Evolutionary conservation across 2,113 vertebrate species (phyloP), one percentile per base, ranked within the genome.

Genomic region (Meleagris gallopavo): DNA sequence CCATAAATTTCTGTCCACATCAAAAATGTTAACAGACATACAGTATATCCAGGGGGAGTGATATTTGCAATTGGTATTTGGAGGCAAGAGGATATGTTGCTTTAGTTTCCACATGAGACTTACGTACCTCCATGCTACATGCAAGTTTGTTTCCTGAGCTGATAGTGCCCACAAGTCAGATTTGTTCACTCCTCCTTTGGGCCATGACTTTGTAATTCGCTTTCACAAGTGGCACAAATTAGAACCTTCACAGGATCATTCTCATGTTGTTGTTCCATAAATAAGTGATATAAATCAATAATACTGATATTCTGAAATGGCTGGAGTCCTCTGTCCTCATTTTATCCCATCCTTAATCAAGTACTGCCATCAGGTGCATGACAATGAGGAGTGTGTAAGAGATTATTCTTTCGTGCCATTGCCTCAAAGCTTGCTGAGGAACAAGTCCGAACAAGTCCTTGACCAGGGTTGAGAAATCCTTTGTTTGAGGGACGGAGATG

Each of bases 231-330:
- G 6, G 12, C 21, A 54, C 27, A 10, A 45, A 71, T 36, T 2
- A 12, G n/a, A 43, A 7, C 3, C 24, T 21, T 13, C 6, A 1
- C 1, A 9, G 15, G 3, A 17, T 61, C 34, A 46, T 71, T 20
- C 3, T 65, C 0, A 0, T 25, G 15, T 22, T 0, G 5, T 40
- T 43, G 0, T 61, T 48, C 64, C 43, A 10, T 24, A 57, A 78
- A 18, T 10, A 36, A 0, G 12, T 11, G 16, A 11, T 40, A 46
- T 3, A 55, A 78, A 27, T 17, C 14, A 13, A 4, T 25, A 16
- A 34, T 4, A 13, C 21, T 8, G 11, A 19, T 77, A 27, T 46
- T 46, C 25, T n/a, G 13, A 4, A 9, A 16, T 11, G 15, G 5
- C 15, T 72, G 27, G 6, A 38, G 10, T 50, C 7, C 36, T 86